Base-by-base conservation (phyloP, 2,888 invertebrate species). In the Caenorhabditis sp. region DNA sequence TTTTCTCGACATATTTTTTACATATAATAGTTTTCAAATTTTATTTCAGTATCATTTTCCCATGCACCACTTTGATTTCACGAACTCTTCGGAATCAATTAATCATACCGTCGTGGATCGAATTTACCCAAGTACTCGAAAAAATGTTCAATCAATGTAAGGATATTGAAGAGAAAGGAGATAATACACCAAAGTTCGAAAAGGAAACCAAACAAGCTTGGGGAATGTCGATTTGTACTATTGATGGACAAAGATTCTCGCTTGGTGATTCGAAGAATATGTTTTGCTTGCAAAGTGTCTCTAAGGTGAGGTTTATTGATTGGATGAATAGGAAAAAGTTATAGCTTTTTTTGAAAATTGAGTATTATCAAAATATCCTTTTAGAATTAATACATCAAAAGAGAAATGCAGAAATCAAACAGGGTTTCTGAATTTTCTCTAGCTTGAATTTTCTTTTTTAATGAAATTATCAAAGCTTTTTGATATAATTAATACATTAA, bases 201-300 rank as follows among this genome's bases (percentile, higher is more conserved):
- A 90, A 95, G 81, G 93, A 78, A 52, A 76, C 92, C 88, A 92
- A 94, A 5, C 94, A 96, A 84, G 64, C 66, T 12, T 97, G 97
- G 96, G 97, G 95, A 17, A 92, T 97, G 43, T 94, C 95, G 83
- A 91, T 97, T 38, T 97, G 97, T 88, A 97, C 97, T 0, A 93
- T 95, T 77, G 97, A 97, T 88, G 97, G 97, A 0, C 97, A 97
- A 89, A 57, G 84, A 49, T 75, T 76, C 57, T 83, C 85, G 26
- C 66, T 82, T 12, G 97, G 97, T 63, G 96, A 97, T 89, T 93
- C 93, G 57, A 92, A 92, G 56, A 91, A 93, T 59, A 95, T 95
- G 62, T 96, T 97, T 89, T 95, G 96, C 38, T 91, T 97, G 65
- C 97, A 97, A 89, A 95, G 95, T 17, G 85, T 84, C 71, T 89